A percentile compares a stretch with the other conserved stretches of the same genome.
phyloP scores from a whole-genome alignment of 2,797 vertebrate species.

The Enteromius trimaculatus region DNA sequence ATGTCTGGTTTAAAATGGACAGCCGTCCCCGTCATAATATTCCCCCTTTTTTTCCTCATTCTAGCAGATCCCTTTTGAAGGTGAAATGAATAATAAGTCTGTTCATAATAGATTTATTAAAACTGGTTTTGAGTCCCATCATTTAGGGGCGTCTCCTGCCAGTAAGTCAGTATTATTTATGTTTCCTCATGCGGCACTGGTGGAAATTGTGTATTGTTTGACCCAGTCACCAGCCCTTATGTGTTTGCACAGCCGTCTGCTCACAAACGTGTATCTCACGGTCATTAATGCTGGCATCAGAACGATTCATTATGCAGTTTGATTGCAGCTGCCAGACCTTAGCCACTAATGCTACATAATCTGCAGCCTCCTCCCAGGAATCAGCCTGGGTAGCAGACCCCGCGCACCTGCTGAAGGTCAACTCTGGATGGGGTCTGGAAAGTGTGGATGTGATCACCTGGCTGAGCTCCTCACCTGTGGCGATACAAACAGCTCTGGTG shows the following conservation, averaged over 20 bases:
- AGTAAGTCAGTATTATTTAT: constrained; percentile 17
- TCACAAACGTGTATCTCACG: not conserved
- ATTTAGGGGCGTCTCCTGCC: not conserved
- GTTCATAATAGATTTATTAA: constrained; percentile 56
- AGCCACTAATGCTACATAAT: constrained; percentile 68
- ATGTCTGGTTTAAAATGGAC: constrained; percentile 42
- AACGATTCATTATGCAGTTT: constrained; percentile 63
- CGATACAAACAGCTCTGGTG: not conserved
- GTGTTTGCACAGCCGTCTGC: constrained; percentile 32
- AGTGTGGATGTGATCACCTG: constrained; percentile 45
- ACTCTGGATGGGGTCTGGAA: constrained; percentile 52
- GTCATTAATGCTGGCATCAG: constrained; percentile 56
- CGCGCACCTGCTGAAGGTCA: constrained; percentile 65
- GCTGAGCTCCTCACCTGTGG: constrained; percentile 34
- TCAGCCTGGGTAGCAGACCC: constrained; percentile 45
- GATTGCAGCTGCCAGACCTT: constrained; percentile 51
- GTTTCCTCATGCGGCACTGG: constrained; percentile 1
- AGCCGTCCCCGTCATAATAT: constrained; percentile 1
- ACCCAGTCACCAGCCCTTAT: not conserved
- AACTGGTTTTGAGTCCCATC: not conserved
- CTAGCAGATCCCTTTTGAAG: constrained; percentile 23
- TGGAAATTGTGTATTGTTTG: constrained; percentile 18
- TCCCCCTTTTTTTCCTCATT: not conserved
- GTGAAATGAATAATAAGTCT: constrained; percentile 56
- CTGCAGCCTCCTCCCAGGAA: constrained; percentile 57